phyloP scores from a whole-genome alignment of 2,113 vertebrate genomes.

The Scartelaos histophorus region DNA sequence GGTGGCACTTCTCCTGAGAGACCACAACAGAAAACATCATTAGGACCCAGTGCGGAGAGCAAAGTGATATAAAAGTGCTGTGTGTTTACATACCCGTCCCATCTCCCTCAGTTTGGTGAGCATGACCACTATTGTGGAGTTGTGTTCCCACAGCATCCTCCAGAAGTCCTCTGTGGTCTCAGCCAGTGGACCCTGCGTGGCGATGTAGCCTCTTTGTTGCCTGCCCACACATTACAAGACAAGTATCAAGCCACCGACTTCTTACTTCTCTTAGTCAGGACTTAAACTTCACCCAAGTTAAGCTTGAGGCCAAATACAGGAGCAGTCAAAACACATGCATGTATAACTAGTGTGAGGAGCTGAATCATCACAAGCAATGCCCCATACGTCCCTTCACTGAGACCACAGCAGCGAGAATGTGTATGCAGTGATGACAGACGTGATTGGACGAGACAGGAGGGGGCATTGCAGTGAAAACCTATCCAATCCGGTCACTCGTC shows the following conservation, averaged over 20 bases:
- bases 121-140: conserved; percentile 83
- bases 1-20: conserved; percentile 89
- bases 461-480: conserved; percentile 46
- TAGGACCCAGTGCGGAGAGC: not conserved
- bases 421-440: conserved; percentile 42
- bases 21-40: conserved; percentile 14
- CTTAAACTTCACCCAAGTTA: conserved; percentile 47
- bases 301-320: conserved; percentile 37
- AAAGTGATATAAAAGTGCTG: not conserved
- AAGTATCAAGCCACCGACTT: conserved; percentile 26
- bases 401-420: conserved; percentile 18
- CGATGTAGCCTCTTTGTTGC: conserved; percentile 81
- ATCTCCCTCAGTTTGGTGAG: conserved; percentile 81
- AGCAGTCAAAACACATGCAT: conserved; percentile 54
- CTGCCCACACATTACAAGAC: conserved; percentile 52
- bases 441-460: conserved; percentile 63
- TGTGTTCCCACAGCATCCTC: conserved; percentile 84
- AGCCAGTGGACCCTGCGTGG: conserved; percentile 80
- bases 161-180: conserved; percentile 83
- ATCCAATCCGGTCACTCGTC: conserved; percentile 56
- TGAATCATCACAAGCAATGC: conserved; percentile 59
- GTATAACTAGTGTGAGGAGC: conserved; percentile 37
- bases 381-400: not conserved
- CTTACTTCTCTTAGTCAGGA: conserved; percentile 28
- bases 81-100: conserved; percentile 70